Base-by-base conservation (phyloP, 2,797 vertebrate genomes). In the Phoebastria nigripes region DNA sequence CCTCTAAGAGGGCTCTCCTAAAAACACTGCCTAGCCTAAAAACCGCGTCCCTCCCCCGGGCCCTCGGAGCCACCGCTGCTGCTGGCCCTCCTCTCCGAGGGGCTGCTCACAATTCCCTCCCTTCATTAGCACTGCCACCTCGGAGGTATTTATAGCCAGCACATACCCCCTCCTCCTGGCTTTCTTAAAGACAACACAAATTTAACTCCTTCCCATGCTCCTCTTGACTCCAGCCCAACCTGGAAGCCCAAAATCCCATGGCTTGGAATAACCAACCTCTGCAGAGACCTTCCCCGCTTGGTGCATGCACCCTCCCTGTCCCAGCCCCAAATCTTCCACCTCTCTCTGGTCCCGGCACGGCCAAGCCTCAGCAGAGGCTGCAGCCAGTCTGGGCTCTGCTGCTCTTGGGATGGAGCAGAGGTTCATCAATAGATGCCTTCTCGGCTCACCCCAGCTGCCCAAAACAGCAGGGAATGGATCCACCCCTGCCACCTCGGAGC, bases 101-200 rank as follows among this genome's bases (percentile, higher is more conserved):
- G 70, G 79, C 59, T 71, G 87, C 55, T 61, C 9, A 3, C 87
- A 96, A 95, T 96, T 96, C 96, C 92, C 94, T 96, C 56, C 56
- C 91, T 81, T 96, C 96, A 93, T 97, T 96, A 97, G 92, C 89
- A 12, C 79, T 1, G 62, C 66, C 95, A 91, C 88, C 94, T 82
- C 72, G 1, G 20, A 66, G 90, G 77, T 96, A 96, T 97, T 96
- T 95, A 96, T 95, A 97, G 93, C 47, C 67, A 29, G 31, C 33
- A 83, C 65, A 69, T 37, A 3, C 54, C 67, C 92, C 76, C 83
- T 90, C 69, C 82, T 73, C 56, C 47, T 3, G 0, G 31, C 42
- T 79, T 71, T 20, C 24, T 4, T 7, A 14, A 76, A 81, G 66
- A 54, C 82, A 87, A 62, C 55, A 67, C n/a, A 12, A 17, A 6